Conservation (phyloP, 2,797 vertebrate species). For the Halcyon leucocephala region DNA sequence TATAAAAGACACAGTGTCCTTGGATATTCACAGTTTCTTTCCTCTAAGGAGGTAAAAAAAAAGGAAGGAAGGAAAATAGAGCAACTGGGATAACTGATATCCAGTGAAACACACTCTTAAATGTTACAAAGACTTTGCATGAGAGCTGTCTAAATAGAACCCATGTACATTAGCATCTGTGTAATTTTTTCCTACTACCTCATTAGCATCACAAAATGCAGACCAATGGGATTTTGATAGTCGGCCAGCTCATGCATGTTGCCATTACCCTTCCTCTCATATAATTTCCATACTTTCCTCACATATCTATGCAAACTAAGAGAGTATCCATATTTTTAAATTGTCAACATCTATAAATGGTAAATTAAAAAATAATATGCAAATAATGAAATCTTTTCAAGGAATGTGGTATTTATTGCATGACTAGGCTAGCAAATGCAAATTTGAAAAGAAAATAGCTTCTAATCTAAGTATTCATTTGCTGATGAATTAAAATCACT, state of each 20-base stretch:
- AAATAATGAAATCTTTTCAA: not conserved
- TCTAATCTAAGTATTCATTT: conserved; percentile 68
- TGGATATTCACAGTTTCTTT: not conserved
- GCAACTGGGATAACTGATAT: not conserved
- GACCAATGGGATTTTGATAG: not conserved
- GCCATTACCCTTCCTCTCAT: not conserved
- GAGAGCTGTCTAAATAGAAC: not conserved
- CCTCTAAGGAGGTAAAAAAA: not conserved
- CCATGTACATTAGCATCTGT: not conserved
- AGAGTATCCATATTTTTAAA: not conserved
- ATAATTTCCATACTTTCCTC: not conserved
- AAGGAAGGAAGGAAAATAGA: not conserved
- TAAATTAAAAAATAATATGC: not conserved
- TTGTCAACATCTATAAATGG: not conserved
- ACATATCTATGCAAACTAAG: not conserved
- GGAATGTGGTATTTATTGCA: conserved; percentile 30
- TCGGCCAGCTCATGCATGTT: conserved; percentile 4
- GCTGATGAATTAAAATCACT: conserved; percentile 66
- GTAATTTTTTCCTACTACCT: conserved; percentile 7
- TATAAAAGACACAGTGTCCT: not conserved
- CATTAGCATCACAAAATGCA: conserved; percentile 27
- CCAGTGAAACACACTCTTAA: not conserved
- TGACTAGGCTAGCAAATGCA: conserved; percentile 36
- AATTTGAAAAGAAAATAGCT: conserved; percentile 57
- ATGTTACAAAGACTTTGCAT: not conserved